phyloP scores from a whole-genome alignment of 2,113 vertebrate species.

The Epinephelus fuscoguttatus region DNA sequence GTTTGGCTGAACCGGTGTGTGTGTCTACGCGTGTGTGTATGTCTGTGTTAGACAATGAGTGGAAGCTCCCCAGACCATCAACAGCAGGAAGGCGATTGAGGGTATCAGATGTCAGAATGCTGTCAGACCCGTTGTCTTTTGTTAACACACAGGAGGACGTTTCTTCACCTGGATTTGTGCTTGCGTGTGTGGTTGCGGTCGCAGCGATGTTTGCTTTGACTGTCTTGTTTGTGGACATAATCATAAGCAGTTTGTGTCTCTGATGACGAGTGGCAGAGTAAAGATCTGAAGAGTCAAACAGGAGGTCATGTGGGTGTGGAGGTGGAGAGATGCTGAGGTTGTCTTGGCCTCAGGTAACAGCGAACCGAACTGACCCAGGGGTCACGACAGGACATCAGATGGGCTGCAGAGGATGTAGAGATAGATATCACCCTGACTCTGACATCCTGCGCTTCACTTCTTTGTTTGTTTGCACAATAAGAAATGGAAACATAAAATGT shows the following conservation, averaged over 20 bases:
- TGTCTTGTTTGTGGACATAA: background rate
- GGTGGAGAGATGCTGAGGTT: conserved; percentile 12
- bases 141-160: conserved; percentile 48
- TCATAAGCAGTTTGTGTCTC: background rate
- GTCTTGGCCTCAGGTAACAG: conserved; percentile 37
- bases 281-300: background rate
- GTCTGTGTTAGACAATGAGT: conserved; percentile 80
- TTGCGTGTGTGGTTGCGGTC: background rate
- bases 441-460: background rate
- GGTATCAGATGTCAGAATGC: conserved; percentile 80
- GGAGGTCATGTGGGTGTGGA: conserved; percentile 8
- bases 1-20: conserved; percentile 71
- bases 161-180: conserved; percentile 64
- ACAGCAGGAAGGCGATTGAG: conserved; percentile 82
- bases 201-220: background rate
- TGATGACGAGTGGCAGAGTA: background rate
- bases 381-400: conserved; percentile 39
- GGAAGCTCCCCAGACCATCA: conserved; percentile 79
- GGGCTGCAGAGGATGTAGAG: background rate
- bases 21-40: conserved; percentile 52
- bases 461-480: background rate
- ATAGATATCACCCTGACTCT: conserved; percentile 14
- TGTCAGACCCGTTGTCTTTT: conserved; percentile 55
- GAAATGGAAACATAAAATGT: background rate
- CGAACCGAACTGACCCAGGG: conserved; percentile 35